A percentile compares a stretch with the other conserved stretches of the same genome.
Evolutionary conservation across 2,888 invertebrate species (phyloP).

Genomic region (Cantharis flavilabris): DNA sequence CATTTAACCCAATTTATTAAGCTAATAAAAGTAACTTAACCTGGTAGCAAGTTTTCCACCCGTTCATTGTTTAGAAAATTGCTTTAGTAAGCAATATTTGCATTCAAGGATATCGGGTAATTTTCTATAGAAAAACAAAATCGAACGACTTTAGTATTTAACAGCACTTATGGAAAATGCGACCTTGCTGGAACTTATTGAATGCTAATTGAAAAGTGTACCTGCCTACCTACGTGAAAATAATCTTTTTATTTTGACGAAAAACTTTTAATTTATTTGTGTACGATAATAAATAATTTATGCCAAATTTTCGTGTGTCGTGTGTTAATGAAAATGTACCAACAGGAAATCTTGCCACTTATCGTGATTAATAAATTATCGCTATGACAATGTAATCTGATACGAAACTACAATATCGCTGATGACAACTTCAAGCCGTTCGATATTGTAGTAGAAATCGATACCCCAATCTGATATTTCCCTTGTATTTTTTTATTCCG

Average conservation of each 20-base stretch:
- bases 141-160: not conserved
- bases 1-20: not conserved
- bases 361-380: not conserved
- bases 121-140: not conserved
- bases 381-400: not conserved
- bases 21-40: not conserved
- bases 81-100: not conserved
- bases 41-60: not conserved
- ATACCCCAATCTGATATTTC: not conserved
- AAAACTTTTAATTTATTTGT: not conserved
- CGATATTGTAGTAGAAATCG: not conserved
- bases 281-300: not conserved
- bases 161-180: not conserved
- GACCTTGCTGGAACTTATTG: not conserved
- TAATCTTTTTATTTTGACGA: not conserved
- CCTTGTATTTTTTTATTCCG: no score
- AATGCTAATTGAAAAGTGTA: not conserved
- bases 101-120: not conserved
- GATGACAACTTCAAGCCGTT: not conserved
- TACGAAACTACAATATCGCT: not conserved
- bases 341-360: not conserved
- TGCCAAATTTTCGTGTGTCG: not conserved
- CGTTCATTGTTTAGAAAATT: not conserved
- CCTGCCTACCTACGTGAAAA: not conserved
- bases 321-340: not conserved